Percentiles rank a stretch among this genome's conserved stretches.
Evolutionary conservation across 2,113 vertebrate species (phyloP).

Genomic region (Neodontobutis hainanensis): DNA sequence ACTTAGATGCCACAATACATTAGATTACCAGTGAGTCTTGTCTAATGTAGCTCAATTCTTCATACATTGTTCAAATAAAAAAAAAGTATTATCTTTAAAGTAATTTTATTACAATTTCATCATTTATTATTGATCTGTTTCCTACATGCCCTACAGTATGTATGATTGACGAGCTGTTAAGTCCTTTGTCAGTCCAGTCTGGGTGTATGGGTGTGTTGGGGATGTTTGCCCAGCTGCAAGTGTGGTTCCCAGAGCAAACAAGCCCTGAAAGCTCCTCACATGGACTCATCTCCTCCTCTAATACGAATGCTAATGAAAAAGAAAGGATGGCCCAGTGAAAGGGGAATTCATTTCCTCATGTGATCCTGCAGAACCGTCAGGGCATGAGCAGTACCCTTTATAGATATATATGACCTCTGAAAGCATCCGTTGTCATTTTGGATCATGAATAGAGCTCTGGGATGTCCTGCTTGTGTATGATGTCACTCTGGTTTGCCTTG

Average conservation of each 20-base stretch:
- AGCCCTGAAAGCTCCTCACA: conserved; percentile 23
- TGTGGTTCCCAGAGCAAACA: conserved; percentile 46
- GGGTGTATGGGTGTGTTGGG: conserved; percentile 11
- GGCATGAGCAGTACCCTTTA: background rate
- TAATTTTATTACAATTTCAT: no score
- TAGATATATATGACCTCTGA: background rate
- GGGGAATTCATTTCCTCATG: conserved; percentile 10
- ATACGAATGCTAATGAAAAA: conserved; percentile 42
- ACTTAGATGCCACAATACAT: no score
- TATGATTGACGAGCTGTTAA: no score
- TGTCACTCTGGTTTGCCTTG: conserved; percentile 8
- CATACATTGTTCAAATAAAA: no score
- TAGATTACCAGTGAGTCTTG: no score
- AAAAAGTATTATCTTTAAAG: no score
- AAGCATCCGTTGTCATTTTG: background rate
- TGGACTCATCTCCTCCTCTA: conserved; percentile 38
- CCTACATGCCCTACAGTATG: no score
- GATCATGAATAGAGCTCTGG: background rate
- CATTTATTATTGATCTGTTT: no score
- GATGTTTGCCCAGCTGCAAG: conserved; percentile 67
- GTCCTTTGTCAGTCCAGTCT: conserved; percentile 3
- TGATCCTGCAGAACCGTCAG: background rate
- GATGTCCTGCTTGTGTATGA: conserved; percentile 4
- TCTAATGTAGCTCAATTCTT: no score
- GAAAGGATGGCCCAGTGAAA: conserved; percentile 8